Percentiles rank a stretch among this genome's conserved stretches.
These are phyloP conservation scores for Nanorana parkeri DNA, from an alignment of 2,113 vertebrate genomes.

Conservation along the genomic window DNA sequence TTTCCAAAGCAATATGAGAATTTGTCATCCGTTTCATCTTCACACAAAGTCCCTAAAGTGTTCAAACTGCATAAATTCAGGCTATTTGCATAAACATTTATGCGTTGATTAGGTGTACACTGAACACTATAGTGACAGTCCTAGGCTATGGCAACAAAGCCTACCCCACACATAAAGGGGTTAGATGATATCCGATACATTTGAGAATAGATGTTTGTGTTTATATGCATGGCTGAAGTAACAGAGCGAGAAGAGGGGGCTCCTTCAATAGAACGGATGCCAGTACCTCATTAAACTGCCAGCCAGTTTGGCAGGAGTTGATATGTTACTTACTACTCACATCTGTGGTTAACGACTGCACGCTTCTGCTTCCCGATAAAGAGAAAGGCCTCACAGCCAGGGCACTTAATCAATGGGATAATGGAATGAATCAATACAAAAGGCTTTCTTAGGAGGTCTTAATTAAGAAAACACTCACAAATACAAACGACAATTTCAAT, in stretches of 20 bases:
- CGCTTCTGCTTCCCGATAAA: constrained; percentile 73
- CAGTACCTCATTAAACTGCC: constrained; percentile 71
- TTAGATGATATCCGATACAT: constrained; percentile 21
- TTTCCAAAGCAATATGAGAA: not conserved
- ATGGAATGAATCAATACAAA: constrained; percentile 92
- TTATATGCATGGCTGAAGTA: constrained; percentile 66
- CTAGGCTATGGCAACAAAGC: not conserved
- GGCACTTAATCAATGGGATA: constrained; percentile 86
- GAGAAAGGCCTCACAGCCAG: constrained; percentile 78
- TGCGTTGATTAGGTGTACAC: not conserved
- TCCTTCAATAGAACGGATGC: constrained; percentile 64
- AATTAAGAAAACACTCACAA: constrained; percentile 97
- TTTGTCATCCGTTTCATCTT: not conserved
- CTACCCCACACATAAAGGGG: constrained; percentile 5
- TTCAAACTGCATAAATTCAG: not conserved
- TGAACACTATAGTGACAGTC: constrained; percentile 2
- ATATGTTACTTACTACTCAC: constrained; percentile 73
- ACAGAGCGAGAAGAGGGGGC: constrained; percentile 62
- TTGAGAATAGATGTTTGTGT: constrained; percentile 34
- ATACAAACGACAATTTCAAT: constrained; percentile 94
- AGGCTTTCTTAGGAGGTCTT: constrained; percentile 94
- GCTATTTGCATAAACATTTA: not conserved
- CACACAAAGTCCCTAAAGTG: not conserved
- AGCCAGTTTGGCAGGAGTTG: constrained; percentile 70
- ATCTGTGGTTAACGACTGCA: constrained; percentile 72